Conservation (phyloP, 1,140 invertebrate species). For the Caenorhabditis inopinata region DNA sequence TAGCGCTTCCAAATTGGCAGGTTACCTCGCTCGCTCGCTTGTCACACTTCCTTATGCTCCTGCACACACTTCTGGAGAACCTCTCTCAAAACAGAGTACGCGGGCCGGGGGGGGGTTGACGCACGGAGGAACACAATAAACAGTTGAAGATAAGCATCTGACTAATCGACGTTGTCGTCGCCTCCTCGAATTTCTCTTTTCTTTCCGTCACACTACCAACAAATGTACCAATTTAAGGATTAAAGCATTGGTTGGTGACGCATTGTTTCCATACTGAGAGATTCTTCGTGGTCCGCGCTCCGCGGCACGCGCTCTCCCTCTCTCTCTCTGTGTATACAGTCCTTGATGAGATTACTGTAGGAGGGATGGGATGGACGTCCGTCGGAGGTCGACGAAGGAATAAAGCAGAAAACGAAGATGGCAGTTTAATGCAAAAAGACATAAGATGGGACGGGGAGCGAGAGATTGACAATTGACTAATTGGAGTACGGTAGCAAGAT, state of each 20-base stretch:
- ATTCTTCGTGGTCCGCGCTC: too few relatives aligned
- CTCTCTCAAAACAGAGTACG: too few relatives aligned
- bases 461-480: slow-evolving; percentile 1
- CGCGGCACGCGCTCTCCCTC: too few relatives aligned
- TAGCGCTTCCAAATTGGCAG: slow-evolving; percentile 3
- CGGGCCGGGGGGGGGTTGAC: too few relatives aligned
- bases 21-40: background rate
- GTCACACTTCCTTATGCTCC: slow-evolving; percentile 19
- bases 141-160: slow-evolving; percentile 30
- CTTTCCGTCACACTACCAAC: background rate
- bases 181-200: background rate
- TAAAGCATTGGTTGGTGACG: background rate
- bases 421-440: background rate
- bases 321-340: too few relatives aligned
- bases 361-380: background rate
- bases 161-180: slow-evolving; percentile 21
- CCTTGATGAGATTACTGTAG: slow-evolving; percentile 16
- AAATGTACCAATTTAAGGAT: slow-evolving; percentile 10
- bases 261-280: slow-evolving; percentile 9
- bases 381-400: background rate
- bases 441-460: background rate
- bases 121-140: background rate
- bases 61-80: too few relatives aligned
- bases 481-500: slow-evolving; percentile 13
- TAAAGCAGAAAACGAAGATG: too few relatives aligned